Evolutionary conservation across 1,140 invertebrate species (phyloP).

Genomic region (Metopolophium dirhodum): DNA sequence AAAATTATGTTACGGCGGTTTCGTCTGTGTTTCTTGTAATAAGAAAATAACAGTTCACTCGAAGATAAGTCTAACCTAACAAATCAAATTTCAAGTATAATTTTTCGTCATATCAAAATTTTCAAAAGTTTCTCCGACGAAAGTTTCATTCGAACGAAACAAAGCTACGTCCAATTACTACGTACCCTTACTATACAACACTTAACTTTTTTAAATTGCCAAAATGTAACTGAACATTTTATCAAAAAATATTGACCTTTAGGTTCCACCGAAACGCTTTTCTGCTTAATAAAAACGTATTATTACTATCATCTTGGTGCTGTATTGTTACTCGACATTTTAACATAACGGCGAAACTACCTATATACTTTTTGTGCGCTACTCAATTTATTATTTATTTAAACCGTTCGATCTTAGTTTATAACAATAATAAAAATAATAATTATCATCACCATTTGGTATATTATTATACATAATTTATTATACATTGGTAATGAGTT

Average conservation of each 20-base stretch:
- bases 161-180: not conserved
- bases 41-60: not conserved
- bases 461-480: not conserved
- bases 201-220: conserved; percentile 1
- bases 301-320: not conserved
- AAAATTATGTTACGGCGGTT: not conserved
- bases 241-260: not conserved
- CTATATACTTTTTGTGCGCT: not conserved
- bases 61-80: not conserved
- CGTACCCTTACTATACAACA: not conserved
- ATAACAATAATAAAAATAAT: not conserved
- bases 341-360: not conserved
- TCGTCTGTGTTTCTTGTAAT: not conserved
- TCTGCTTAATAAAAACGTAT: not conserved
- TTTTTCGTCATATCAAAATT: not conserved
- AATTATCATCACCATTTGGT: not conserved
- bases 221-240: not conserved
- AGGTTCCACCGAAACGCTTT: not conserved
- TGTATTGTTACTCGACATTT: not conserved
- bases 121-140: not conserved
- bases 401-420: not conserved
- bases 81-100: not conserved
- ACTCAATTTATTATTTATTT: not conserved
- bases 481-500: not conserved
- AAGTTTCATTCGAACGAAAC: not conserved